Evolutionary conservation across 2,888 invertebrate genomes (phyloP).

Genomic region (Ornithoptera priamus): DNA sequence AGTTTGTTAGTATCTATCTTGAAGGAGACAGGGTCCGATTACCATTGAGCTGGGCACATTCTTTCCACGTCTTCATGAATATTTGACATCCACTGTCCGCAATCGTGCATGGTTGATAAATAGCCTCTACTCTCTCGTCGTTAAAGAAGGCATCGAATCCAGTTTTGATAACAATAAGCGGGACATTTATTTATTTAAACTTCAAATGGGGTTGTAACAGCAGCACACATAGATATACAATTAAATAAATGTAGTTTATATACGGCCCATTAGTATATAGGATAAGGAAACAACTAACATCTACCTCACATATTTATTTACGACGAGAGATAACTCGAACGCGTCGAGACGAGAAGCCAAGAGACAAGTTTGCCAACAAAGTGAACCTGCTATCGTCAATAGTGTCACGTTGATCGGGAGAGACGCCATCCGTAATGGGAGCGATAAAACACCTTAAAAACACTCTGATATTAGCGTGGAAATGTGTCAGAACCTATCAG

Average conservation of each 20-base stretch:
- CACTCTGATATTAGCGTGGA: constrained; percentile 46
- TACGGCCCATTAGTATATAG: background rate
- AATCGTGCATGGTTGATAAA: no score
- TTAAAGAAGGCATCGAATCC: no score
- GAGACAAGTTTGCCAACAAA: constrained; percentile 19
- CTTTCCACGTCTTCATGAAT: no score
- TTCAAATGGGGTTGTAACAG: no score
- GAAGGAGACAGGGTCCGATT: no score
- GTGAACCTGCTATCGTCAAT: constrained; percentile 28
- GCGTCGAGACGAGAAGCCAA: background rate
- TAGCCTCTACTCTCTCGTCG: no score
- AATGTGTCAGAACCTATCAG: constrained; percentile 50
- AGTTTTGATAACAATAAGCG: no score
- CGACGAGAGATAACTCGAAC: background rate
- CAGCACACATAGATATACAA: background rate
- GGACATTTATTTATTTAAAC: no score
- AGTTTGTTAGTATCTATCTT: no score
- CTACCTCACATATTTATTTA: background rate
- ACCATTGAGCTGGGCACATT: no score
- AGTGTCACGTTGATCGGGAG: constrained; percentile 29
- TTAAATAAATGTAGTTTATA: background rate
- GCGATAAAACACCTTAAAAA: constrained; percentile 43
- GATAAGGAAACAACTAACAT: background rate
- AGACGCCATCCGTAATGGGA: constrained; percentile 35
- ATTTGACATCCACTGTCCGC: no score